Base-by-base conservation (phyloP, 2,888 invertebrate species). In the Tenthredo distinguenda region DNA sequence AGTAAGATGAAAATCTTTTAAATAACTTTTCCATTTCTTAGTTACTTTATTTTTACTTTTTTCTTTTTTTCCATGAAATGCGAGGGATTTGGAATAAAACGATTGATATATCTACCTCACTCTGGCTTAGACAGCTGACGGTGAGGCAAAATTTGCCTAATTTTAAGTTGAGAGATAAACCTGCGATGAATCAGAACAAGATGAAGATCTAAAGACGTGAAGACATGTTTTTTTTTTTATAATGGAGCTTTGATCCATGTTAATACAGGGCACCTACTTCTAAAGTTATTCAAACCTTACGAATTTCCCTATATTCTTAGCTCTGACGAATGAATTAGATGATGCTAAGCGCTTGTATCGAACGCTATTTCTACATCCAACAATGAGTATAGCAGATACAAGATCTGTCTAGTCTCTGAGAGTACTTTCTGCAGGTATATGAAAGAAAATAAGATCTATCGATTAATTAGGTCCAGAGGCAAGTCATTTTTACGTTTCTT, bases 351-450 rank as follows among this genome's bases (percentile, higher is more conserved):
- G 21, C 26, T 43, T 74, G 50, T 77, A 55, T 18, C 21, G 40
- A 79, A 62, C 55, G 34, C 55, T 77, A 34, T 34, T 77, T 37
- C 79, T 79, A 79, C 34, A 40, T 37, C 58, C 58, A 77, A 34
- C 34, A 26, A 62, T 79, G 47, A 43, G 18, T 77, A 31, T 77
- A 50, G 34, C 50, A n/a, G 50, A 77, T 50, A 34, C 4, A 12
- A 62, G n/a, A 81, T 58, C 81, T 26, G 34, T 43, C 40, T 62
- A 81, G 40, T 62, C n/a, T n/a, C n/a, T 26, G 21, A 81, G 21
- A 81, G 58, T 62, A 81, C 81, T 37, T 81, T 62, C 40, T n/a
- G 21, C 34, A 62, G 40, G 62, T 58, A 74, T 37, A 79, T 31
- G 47, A 79, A 50, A 58, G 26, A 55, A 50, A 81, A 81, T 62